Conservation (phyloP, 2,888 invertebrate genomes). For the Caradrina clavipalpis region DNA sequence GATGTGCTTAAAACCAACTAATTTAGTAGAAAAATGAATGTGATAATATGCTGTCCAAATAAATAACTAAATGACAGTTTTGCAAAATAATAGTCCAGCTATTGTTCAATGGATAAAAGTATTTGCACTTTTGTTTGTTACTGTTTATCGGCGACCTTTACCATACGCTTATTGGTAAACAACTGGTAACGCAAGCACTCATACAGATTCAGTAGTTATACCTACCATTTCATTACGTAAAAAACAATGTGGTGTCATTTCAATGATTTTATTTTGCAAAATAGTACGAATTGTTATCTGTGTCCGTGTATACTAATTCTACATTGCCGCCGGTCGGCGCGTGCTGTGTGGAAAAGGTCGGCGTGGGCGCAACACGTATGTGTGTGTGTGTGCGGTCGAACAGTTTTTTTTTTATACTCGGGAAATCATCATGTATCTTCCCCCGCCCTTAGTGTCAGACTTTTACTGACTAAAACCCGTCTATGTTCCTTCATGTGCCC, state of each 20-base stretch:
- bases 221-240: not conserved
- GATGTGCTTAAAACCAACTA: too few species aligned
- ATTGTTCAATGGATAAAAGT: not conserved
- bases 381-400: too few species aligned
- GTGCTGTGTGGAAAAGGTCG: slow-evolving; percentile 14
- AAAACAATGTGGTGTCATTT: not conserved
- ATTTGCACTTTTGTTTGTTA: not conserved
- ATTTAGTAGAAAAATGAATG: too few species aligned
- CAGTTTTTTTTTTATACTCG: too few species aligned
- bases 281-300: slow-evolving; percentile 19
- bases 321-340: not conserved
- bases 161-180: slow-evolving; percentile 11
- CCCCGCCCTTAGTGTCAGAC: too few species aligned
- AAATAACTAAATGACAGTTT: not conserved
- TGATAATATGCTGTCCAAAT: not conserved
- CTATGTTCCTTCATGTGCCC: too few species aligned
- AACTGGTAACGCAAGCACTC: not conserved
- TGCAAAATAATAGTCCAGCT: too few species aligned
- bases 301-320: not conserved
- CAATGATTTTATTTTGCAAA: slow-evolving; percentile 13
- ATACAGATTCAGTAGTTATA: not conserved
- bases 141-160: slow-evolving; percentile 20
- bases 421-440: too few species aligned
- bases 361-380: slow-evolving; percentile 1
- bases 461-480: too few species aligned